phyloP scores from a whole-genome alignment of 2,113 vertebrate species.

The Hirundichthys speculiger region DNA sequence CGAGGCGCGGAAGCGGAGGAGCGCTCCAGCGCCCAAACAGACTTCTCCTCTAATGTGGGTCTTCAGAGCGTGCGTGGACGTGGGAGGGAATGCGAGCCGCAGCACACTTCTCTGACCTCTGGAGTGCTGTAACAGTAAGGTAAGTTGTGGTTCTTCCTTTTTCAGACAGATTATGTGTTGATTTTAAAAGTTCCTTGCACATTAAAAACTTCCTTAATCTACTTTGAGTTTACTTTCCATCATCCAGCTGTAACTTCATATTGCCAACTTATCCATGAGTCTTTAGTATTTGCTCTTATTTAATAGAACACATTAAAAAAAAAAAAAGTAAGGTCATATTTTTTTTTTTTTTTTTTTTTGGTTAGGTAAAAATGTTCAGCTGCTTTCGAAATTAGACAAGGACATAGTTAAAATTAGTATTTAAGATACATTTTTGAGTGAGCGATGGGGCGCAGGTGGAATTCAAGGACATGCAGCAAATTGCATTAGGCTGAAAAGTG shows the following conservation, averaged over 20 bases:
- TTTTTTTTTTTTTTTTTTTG: neutral
- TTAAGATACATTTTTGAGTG: conserved; percentile 1
- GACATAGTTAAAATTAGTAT: neutral
- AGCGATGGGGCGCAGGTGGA: conserved; percentile 40
- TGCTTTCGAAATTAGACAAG: neutral
- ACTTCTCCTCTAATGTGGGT: conserved; percentile 38
- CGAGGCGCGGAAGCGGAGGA: conserved; percentile 39
- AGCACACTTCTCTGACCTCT: conserved; percentile 39
- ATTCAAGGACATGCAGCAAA: conserved; percentile 48
- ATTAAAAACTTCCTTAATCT: too few species aligned
- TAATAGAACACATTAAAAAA: neutral
- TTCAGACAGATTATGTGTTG: neutral
- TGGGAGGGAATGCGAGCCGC: conserved; percentile 26
- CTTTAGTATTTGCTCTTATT: too few species aligned
- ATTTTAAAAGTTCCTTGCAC: neutral
- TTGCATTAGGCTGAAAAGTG: conserved; percentile 36
- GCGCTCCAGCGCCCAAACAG: conserved; percentile 16
- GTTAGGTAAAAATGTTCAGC: neutral
- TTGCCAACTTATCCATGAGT: too few species aligned
- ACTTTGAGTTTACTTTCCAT: too few species aligned
- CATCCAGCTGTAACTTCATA: too few species aligned
- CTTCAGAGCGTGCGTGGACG: conserved; percentile 40
- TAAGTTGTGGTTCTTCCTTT: conserved; percentile 7
- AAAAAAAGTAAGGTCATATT: neutral
- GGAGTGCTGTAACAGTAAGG: conserved; percentile 37